Conservation (phyloP, 2,797 vertebrate genomes). For the Sus cebifrons region DNA sequence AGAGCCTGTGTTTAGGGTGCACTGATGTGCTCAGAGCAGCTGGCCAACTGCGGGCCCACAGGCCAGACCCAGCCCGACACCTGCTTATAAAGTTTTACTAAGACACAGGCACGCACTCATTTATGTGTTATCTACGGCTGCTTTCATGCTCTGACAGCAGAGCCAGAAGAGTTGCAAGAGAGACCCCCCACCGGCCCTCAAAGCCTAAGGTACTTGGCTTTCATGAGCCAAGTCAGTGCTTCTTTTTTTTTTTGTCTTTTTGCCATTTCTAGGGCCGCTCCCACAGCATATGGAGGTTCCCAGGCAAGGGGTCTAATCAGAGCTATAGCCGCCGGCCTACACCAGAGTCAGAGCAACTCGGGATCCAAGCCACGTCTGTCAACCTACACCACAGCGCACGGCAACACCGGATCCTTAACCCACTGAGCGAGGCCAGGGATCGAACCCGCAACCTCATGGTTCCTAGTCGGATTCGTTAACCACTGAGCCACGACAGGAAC, state of each 20-base stretch:
- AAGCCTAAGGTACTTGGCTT: neutral
- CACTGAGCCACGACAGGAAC: too few species aligned
- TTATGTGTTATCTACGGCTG: neutral
- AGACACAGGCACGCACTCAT: neutral
- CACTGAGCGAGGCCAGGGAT: too few species aligned
- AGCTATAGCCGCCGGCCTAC: too few species aligned
- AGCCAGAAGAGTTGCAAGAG: neutral
- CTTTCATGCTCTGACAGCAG: neutral
- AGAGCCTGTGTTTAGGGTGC: neutral
- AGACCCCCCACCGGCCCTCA: neutral
- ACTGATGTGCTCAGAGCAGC: neutral
- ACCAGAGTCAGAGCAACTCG: too few species aligned
- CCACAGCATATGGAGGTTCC: too few species aligned
- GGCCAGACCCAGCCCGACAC: neutral
- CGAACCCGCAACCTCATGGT: too few species aligned
- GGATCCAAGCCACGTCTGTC: too few species aligned
- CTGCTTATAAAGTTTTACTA: neutral
- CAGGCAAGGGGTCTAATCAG: too few species aligned
- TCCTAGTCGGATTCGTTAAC: too few species aligned
- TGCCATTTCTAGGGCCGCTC: too few species aligned
- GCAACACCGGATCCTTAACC: too few species aligned
- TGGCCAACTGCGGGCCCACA: neutral
- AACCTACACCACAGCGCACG: too few species aligned
- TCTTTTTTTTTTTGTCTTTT: neutral
- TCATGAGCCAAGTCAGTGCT: neutral